Conservation (phyloP, 2,888 invertebrate genomes). For the Thereva unica region DNA sequence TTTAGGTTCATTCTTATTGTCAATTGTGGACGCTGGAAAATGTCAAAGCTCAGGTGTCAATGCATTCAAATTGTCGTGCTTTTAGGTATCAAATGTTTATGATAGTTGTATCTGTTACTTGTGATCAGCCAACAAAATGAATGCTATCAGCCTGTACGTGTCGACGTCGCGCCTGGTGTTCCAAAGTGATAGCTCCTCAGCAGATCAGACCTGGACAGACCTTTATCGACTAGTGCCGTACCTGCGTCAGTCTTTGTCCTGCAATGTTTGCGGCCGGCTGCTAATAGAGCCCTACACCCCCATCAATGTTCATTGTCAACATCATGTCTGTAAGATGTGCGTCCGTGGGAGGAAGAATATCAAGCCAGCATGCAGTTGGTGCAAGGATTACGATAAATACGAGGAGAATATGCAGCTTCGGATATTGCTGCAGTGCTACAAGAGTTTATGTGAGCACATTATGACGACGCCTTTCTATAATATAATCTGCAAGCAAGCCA, state of each 20-base stretch:
- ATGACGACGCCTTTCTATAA: constrained; percentile 71
- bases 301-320: constrained; percentile 77
- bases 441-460: constrained; percentile 84
- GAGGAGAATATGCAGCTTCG: constrained; percentile 80
- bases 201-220: constrained; percentile 77
- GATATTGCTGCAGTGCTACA: constrained; percentile 84
- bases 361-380: constrained; percentile 82
- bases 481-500: constrained; percentile 56
- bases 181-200: constrained; percentile 42
- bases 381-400: constrained; percentile 80
- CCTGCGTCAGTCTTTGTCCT: constrained; percentile 83
- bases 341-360: constrained; percentile 83
- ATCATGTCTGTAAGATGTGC: constrained; percentile 85
- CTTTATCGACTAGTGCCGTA: constrained; percentile 82
- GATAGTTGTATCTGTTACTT: constrained; percentile 2
- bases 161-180: constrained; percentile 51
- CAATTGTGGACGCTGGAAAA: too few species aligned
- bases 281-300: constrained; percentile 82
- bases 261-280: constrained; percentile 85
- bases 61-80: too few species aligned
- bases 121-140: constrained; percentile 56
- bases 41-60: too few species aligned
- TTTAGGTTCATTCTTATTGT: too few species aligned
- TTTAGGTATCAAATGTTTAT: too few species aligned
- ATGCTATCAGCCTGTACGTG: constrained; percentile 51